Conservation (phyloP, 2,113 vertebrate genomes). For the Crotophaga sulcirostris region DNA sequence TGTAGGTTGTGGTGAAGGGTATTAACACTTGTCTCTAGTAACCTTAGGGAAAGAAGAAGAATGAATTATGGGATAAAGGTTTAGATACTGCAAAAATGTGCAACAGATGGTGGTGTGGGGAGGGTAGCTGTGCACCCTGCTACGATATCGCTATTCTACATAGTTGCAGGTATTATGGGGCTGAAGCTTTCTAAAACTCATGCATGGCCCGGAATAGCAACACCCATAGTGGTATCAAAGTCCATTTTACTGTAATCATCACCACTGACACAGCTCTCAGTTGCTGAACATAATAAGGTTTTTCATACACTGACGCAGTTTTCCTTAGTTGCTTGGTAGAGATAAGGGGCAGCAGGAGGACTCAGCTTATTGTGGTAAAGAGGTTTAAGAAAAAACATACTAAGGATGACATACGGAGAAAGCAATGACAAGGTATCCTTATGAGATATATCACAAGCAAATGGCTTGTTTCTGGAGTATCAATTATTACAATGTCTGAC, state of each 20-base stretch:
- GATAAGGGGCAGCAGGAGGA: background rate
- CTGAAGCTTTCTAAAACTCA: background rate
- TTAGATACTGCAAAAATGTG: background rate
- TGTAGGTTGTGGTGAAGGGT: background rate
- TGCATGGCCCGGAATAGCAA: background rate
- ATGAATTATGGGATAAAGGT: background rate
- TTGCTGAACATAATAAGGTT: background rate
- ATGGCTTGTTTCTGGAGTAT: background rate
- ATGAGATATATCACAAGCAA: background rate
- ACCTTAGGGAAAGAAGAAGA: background rate
- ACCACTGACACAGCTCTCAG: background rate
- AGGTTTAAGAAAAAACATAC: background rate
- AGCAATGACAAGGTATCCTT: background rate
- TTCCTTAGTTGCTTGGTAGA: background rate
- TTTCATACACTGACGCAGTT: background rate
- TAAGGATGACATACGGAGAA: background rate
- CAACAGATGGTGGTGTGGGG: background rate
- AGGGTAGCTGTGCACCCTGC: background rate
- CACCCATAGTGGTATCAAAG: background rate
- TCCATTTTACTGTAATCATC: background rate
- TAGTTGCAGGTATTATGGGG: background rate
- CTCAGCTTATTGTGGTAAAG: background rate
- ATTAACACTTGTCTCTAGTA: background rate
- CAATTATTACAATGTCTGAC: background rate
- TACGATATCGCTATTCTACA: background rate